Percentiles rank a stretch among this genome's conserved stretches.
Evolutionary conservation across 53 echinoderm and acorn worm genomes (phyloP).

Genomic region (Astropecten irregularis): DNA sequence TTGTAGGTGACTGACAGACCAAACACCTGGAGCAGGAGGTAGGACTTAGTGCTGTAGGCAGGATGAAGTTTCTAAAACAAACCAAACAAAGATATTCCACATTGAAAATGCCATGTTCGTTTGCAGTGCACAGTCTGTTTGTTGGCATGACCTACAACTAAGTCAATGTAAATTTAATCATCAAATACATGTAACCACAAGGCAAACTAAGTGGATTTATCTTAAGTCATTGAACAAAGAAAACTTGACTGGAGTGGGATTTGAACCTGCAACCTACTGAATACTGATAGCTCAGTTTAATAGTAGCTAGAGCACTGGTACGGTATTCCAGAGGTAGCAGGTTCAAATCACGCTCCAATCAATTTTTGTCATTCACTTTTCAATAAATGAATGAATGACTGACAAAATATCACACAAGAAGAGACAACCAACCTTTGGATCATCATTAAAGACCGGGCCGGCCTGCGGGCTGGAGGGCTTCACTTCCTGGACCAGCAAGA

Average conservation of each 20-base stretch:
- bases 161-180: neutral
- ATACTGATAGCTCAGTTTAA: too few species aligned
- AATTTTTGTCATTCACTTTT: too few species aligned
- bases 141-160: too few species aligned
- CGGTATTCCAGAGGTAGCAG: too few species aligned
- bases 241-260: too few species aligned
- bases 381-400: too few species aligned
- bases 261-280: neutral
- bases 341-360: too few species aligned
- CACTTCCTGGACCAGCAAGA: slow-evolving; percentile 13
- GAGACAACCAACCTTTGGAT: slow-evolving; percentile 25
- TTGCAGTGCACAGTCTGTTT: neutral
- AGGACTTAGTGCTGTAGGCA: slow-evolving; percentile 49
- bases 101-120: too few species aligned
- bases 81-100: neutral
- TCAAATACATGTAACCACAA: too few species aligned
- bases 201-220: neutral
- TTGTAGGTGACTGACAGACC: slow-evolving; percentile 62
- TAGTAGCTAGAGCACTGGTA: too few species aligned
- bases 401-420: too few species aligned
- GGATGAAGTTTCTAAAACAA: slow-evolving; percentile 63
- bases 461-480: slow-evolving; percentile 39
- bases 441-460: slow-evolving; percentile 29
- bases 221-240: too few species aligned
- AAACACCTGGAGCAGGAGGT: slow-evolving; percentile 62